A percentile compares a stretch with the other conserved stretches of the same genome.
Evolutionary conservation across 2,797 vertebrate genomes (phyloP).

Genomic region (Notolabrus celidotus): DNA sequence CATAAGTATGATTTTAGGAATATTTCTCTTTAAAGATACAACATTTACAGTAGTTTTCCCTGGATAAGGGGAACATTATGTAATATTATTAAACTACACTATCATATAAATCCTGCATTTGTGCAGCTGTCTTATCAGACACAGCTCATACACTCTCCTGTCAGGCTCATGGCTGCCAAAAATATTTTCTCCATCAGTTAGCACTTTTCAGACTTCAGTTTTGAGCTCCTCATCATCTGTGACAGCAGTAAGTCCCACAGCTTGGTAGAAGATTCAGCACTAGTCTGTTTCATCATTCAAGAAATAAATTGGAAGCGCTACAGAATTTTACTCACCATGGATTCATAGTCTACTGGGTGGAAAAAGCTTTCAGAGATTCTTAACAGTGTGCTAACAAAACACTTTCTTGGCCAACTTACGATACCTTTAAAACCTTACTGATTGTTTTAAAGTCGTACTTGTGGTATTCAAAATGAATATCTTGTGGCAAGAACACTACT

Average conservation of each 20-base stretch:
- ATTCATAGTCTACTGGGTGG: neutral
- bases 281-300: conserved; percentile 11
- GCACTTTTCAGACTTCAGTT: neutral
- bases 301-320: neutral
- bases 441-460: too few relatives aligned
- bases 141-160: conserved; percentile 4
- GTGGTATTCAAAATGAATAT: too few relatives aligned
- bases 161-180: conserved; percentile 11
- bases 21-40: neutral
- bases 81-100: neutral
- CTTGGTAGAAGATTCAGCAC: conserved; percentile 24
- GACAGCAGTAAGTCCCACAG: conserved; percentile 32
- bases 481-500: too few relatives aligned
- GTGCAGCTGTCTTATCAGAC: conserved; percentile 16
- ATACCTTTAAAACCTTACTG: too few relatives aligned
- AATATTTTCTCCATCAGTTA: conserved; percentile 5
- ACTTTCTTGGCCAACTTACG: too few relatives aligned
- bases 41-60: neutral
- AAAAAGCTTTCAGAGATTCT: too few relatives aligned
- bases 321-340: neutral
- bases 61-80: conserved; percentile 10
- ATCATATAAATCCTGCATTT: conserved; percentile 5
- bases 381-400: too few relatives aligned
- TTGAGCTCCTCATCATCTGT: conserved; percentile 20
- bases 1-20: too few relatives aligned